These are phyloP conservation scores for Speoplatyrhinus poulsoni DNA, from an alignment of 2,113 vertebrate genomes.

Conservation along the genomic window DNA sequence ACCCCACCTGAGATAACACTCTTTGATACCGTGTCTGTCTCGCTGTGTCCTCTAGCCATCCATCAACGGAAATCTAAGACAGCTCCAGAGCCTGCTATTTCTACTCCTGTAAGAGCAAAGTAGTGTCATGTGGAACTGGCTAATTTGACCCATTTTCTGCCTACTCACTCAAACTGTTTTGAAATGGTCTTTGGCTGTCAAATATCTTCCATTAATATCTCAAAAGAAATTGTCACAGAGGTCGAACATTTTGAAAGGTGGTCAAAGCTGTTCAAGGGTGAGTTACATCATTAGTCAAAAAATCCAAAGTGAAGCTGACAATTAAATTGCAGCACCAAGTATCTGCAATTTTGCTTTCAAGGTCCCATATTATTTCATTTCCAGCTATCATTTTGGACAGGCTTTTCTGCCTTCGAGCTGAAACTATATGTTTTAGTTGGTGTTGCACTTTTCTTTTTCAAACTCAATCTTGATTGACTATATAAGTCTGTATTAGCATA, in stretches of 20 bases:
- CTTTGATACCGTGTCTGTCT: slow-evolving; percentile 65
- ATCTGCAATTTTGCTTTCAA: too few species aligned
- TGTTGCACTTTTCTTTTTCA: not conserved
- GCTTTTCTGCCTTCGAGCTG: too few species aligned
- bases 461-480: too few species aligned
- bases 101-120: slow-evolving; percentile 33
- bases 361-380: too few species aligned
- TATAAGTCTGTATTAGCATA: too few species aligned
- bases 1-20: slow-evolving; percentile 55
- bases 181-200: not conserved
- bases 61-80: slow-evolving; percentile 55
- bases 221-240: not conserved
- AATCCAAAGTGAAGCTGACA: slow-evolving; percentile 1
- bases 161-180: not conserved
- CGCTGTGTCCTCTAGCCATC: slow-evolving; percentile 51
- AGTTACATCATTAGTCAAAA: slow-evolving; percentile 24
- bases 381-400: too few species aligned
- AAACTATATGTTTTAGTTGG: too few species aligned
- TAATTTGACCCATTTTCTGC: slow-evolving; percentile 33
- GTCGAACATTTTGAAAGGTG: not conserved
- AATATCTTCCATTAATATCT: not conserved
- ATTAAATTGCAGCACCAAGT: slow-evolving; percentile 6
- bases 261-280: slow-evolving; percentile 18
- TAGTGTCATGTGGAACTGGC: slow-evolving; percentile 33
- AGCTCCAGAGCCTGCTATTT: slow-evolving; percentile 36